Evolutionary conservation across 2,113 vertebrate genomes (phyloP).

Genomic region (Cyanoramphus novaezelandiae): DNA sequence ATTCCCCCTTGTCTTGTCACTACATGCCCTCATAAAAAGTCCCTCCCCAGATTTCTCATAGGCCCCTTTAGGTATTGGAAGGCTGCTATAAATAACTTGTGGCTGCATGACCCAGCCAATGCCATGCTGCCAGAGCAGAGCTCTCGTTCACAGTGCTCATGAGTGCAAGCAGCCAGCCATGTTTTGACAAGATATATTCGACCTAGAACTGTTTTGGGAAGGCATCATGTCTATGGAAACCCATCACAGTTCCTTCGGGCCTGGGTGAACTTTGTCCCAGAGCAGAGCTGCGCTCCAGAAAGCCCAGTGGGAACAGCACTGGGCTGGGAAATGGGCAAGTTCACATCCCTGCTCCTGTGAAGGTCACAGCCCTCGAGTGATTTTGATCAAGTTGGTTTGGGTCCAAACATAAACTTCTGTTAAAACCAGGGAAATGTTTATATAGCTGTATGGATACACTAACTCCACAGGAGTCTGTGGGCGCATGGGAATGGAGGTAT

Average conservation of each 20-base stretch:
- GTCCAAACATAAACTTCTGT: background rate
- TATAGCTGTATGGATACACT: background rate
- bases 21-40: background rate
- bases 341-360: background rate
- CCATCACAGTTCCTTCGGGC: background rate
- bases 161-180: background rate
- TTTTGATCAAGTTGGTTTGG: background rate
- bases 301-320: background rate
- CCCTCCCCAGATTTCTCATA: background rate
- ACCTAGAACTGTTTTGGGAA: background rate
- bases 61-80: background rate
- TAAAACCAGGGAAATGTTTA: background rate
- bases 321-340: background rate
- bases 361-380: background rate
- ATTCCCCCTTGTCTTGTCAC: background rate
- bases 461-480: background rate
- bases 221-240: background rate
- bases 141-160: rapidly evolving
- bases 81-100: background rate
- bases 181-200: background rate
- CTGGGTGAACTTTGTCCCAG: background rate
- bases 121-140: rapidly evolving
- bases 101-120: rapidly evolving
- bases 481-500: rapidly evolving
- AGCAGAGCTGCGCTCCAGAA: background rate